Evolutionary conservation across 2,797 vertebrate species (phyloP).

Genomic region (Aplochiton taeniatus): DNA sequence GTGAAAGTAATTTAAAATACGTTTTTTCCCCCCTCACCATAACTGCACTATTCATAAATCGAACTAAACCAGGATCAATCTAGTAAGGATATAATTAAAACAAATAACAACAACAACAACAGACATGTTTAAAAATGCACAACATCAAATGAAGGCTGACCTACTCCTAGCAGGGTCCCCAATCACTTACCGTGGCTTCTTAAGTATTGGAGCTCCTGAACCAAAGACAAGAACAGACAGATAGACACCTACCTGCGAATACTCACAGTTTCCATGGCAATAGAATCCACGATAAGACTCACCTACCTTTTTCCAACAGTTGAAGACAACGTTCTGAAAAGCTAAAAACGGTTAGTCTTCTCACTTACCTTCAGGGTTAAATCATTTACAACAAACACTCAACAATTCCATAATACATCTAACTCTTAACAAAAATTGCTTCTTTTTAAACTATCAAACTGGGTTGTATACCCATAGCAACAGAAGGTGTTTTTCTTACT

Average conservation of each 20-base stretch:
- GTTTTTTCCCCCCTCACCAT: too few relatives aligned
- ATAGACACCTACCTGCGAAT: conserved; percentile 69
- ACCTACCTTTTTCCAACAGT: conserved; percentile 73
- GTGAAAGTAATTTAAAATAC: too few relatives aligned
- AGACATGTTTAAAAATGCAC: too few relatives aligned
- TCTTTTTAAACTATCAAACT: conserved; percentile 65
- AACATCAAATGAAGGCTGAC: too few relatives aligned
- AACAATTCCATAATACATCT: conserved; percentile 71
- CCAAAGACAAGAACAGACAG: conserved; percentile 71
- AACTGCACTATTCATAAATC: too few relatives aligned
- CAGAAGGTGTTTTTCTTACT: conserved; percentile 81
- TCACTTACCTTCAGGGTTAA: conserved; percentile 79
- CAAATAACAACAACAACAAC: too few relatives aligned
- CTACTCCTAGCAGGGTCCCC: conserved; percentile 37
- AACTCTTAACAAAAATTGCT: conserved; percentile 68
- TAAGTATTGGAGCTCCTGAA: conserved; percentile 36
- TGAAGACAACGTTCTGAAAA: conserved; percentile 67
- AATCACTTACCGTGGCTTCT: conserved; percentile 66
- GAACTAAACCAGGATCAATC: too few relatives aligned
- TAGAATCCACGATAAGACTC: conserved; percentile 54
- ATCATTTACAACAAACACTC: conserved; percentile 70
- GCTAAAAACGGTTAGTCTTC: conserved; percentile 70
- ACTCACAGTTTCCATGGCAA: conserved; percentile 71
- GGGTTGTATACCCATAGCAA: conserved; percentile 75
- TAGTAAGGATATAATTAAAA: too few relatives aligned